Base-by-base conservation (phyloP, 2,888 invertebrate genomes). In the Eueremaeus valkanovi region DNA sequence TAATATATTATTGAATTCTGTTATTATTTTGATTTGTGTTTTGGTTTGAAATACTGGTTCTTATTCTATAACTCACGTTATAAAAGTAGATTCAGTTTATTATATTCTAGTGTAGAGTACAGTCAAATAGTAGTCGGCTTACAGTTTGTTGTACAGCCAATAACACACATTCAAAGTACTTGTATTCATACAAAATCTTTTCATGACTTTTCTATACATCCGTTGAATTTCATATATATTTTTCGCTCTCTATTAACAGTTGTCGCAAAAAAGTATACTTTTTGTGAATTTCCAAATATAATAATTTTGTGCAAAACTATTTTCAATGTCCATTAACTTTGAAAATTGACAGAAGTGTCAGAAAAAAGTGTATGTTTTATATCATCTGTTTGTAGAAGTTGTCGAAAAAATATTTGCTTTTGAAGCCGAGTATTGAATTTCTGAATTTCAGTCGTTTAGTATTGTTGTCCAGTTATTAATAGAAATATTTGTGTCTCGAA, bases 301-400 rank as follows among this genome's bases (percentile, higher is more conserved):
- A 58, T 58, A 58, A 29, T 58, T 58, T 24, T 58, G 58, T 58
- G 58, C 16, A 58, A 58, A 58, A 58, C 27, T 27, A 13, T 58
- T 58, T 58, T 58, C 27, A 18, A 58, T 58, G 58, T n/a, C n/a
- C 58, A 58, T 58, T 58, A 24, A 31, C 33, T 63, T 29, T n/a
- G 16, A 36, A 29, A 33, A 29, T 42, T 70, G 45, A 70, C 70
- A 70, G 21, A 70, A 45, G 45, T 70, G 70, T 70, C 70, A 70
- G n/a, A 45, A 42, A 18, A 70, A 31, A 70, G 9, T 70, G 70
- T 21, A 27, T 70, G 70, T 70, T 70, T 73, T 45, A 31, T 73
- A n/a, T 58, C 61, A 73, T 24, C 16, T 61, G n/a, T 61, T 58
- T 13, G 58, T n/a, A 18, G 58, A 1, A 29, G 29, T 58, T 0